These are phyloP conservation scores for Chalcosyrphus nemorum DNA, from an alignment of 2,888 invertebrate species.

Conservation along the genomic window DNA sequence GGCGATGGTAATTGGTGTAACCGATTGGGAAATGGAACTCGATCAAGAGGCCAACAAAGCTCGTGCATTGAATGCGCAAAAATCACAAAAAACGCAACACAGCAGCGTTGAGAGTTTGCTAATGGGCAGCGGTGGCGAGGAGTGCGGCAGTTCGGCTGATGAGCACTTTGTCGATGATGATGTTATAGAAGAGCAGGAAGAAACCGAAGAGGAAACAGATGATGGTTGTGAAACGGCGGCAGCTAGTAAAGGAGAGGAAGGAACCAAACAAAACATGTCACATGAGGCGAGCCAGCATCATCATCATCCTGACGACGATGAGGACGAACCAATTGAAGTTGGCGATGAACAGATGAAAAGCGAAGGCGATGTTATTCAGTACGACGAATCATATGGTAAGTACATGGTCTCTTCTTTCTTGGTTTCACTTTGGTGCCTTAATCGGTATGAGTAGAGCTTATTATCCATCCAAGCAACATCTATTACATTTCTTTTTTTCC, in stretches of 20 bases:
- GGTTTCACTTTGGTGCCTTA: no score
- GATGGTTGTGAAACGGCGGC: slow-evolving; percentile 73
- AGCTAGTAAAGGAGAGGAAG: slow-evolving; percentile 21
- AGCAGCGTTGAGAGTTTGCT: slow-evolving; percentile 28
- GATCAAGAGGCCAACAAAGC: slow-evolving; percentile 82
- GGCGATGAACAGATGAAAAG: slow-evolving; percentile 60
- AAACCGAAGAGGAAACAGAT: slow-evolving; percentile 69
- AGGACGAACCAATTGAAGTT: slow-evolving; percentile 69
- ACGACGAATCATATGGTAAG: slow-evolving; percentile 74
- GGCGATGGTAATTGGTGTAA: slow-evolving; percentile 78
- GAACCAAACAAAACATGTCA: neutral
- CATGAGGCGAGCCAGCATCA: slow-evolving; percentile 21
- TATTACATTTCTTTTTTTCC: no score
- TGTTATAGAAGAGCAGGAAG: slow-evolving; percentile 71
- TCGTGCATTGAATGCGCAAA: slow-evolving; percentile 68
- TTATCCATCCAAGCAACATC: no score
- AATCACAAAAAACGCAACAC: slow-evolving; percentile 29
- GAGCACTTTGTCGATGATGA: slow-evolving; percentile 65
- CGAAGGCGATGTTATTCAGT: slow-evolving; percentile 73
- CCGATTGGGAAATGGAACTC: slow-evolving; percentile 86
- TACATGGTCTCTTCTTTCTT: no score
- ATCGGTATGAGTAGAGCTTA: no score
- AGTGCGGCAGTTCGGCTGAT: slow-evolving; percentile 41
- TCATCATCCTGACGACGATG: slow-evolving; percentile 57
- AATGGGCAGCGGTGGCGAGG: slow-evolving; percentile 42